These are phyloP conservation scores for Drosophila obscura DNA, from an alignment of 1,140 invertebrate species.

Conservation along the genomic window DNA sequence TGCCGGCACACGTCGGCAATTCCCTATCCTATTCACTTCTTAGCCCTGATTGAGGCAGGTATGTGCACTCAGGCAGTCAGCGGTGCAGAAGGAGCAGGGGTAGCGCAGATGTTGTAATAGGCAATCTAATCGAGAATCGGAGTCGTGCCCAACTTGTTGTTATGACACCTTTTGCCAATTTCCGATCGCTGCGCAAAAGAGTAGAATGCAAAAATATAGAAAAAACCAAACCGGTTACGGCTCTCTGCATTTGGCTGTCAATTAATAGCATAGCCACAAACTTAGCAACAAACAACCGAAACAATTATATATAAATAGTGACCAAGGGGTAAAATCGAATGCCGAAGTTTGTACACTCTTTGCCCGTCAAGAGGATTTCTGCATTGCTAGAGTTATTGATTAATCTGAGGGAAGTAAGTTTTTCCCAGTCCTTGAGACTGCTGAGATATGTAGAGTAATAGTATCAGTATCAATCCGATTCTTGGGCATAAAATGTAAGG, in stretches of 20 bases:
- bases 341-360: no score
- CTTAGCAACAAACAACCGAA: constrained; percentile 25
- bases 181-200: constrained; percentile 46
- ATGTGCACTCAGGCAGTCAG: constrained; percentile 6
- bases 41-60: constrained; percentile 53
- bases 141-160: constrained; percentile 37
- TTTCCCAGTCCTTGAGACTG: no score
- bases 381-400: no score
- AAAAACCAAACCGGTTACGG: constrained; percentile 56
- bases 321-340: no score
- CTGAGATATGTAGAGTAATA: no score
- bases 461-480: no score
- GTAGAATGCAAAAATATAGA: constrained; percentile 60
- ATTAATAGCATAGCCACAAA: constrained; percentile 62
- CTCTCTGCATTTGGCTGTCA: constrained; percentile 66
- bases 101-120: constrained; percentile 64
- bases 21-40: constrained; percentile 23
- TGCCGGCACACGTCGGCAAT: constrained; percentile 70
- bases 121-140: constrained; percentile 51
- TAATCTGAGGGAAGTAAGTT: no score
- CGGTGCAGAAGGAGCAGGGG: constrained; percentile 15
- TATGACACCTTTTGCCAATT: constrained; percentile 61
- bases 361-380: no score
- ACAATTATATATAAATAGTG: constrained; percentile 21
- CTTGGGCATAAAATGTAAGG: no score